These are phyloP conservation scores for Halichoerus grypus DNA, from an alignment of 2,113 vertebrate genomes.

Conservation along the genomic window DNA sequence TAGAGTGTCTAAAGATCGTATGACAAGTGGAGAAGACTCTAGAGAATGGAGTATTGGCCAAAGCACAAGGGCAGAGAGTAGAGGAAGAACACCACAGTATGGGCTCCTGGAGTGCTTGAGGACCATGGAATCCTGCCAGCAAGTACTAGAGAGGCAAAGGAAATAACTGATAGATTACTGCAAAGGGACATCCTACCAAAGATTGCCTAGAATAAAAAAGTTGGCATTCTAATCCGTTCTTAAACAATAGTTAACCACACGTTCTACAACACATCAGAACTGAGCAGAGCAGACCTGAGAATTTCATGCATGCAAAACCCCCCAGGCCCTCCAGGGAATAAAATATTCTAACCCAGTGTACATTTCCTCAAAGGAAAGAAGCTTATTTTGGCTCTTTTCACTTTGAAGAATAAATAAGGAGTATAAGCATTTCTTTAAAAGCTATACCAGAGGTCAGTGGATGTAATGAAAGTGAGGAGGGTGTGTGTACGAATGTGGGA, in stretches of 20 bases:
- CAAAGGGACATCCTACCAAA: background rate
- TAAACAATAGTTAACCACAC: background rate
- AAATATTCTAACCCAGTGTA: background rate
- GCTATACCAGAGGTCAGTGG: background rate
- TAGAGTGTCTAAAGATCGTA: background rate
- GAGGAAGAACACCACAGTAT: background rate
- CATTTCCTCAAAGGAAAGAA: slow-evolving; percentile 27
- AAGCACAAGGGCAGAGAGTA: background rate
- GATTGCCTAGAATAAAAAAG: background rate
- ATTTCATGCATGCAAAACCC: background rate
- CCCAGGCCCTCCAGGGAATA: background rate
- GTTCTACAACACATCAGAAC: background rate
- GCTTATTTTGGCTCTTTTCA: background rate
- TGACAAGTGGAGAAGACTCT: background rate
- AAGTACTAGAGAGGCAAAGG: background rate
- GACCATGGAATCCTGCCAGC: background rate
- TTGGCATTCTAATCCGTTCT: background rate
- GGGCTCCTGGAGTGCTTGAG: background rate
- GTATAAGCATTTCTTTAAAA: background rate
- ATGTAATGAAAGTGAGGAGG: background rate
- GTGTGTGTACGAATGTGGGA: too few relatives aligned
- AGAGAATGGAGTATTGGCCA: background rate
- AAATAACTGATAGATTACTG: background rate
- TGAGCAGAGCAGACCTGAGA: background rate
- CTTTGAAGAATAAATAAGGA: slow-evolving; percentile 25